These are phyloP conservation scores for Acanthopleura granulata DNA, from an alignment of 2,888 invertebrate species.

Conservation along the genomic window DNA sequence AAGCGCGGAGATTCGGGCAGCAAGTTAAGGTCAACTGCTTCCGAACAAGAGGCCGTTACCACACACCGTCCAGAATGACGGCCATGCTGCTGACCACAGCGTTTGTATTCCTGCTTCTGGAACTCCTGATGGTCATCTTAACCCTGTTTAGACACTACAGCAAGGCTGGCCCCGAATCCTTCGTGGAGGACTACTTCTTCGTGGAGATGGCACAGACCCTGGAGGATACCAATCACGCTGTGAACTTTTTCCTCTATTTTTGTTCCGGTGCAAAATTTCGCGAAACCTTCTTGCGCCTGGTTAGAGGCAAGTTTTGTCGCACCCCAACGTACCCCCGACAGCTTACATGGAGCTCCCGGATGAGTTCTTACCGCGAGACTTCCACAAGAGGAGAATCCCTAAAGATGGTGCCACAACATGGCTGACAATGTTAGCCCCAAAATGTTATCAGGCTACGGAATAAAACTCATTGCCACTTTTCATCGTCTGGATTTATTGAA, in stretches of 20 bases:
- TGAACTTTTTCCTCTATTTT: constrained; percentile 13
- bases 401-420: no score
- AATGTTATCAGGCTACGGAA: no score
- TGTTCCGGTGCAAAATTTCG: constrained; percentile 1
- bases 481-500: no score
- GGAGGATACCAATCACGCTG: constrained; percentile 7
- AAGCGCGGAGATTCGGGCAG: background rate
- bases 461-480: no score
- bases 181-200: constrained; percentile 10
- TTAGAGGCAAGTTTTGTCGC: background rate
- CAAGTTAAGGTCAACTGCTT: background rate
- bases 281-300: background rate
- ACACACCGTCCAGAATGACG: background rate
- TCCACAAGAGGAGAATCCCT: no score
- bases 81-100: constrained; percentile 8
- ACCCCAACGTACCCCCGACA: background rate
- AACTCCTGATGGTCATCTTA: background rate
- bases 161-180: background rate
- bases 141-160: background rate
- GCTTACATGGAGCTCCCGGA: background rate
- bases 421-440: no score
- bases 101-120: background rate
- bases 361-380: background rate
- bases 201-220: constrained; percentile 7
- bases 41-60: background rate